Base-by-base conservation (phyloP, 2,113 vertebrate genomes). In the Balaeniceps rex region DNA sequence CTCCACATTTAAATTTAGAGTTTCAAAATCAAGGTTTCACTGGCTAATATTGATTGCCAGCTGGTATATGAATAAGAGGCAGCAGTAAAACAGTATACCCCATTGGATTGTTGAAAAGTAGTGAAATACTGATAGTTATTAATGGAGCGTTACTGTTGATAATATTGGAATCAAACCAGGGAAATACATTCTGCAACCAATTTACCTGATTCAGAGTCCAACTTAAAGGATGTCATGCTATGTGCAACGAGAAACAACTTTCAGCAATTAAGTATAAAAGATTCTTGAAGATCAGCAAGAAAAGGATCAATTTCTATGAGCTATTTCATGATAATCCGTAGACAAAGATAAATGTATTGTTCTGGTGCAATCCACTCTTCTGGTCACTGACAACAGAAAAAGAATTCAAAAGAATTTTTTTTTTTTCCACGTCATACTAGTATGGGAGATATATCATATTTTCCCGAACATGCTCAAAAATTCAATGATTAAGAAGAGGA, bases 401-500 rank as follows among this genome's bases (percentile, higher is more conserved):
- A 36, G 26, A 79, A 49, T 16, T 54, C 5, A 44, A 47, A 69
- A 44, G 14, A 14, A 44, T 42, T 42, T 42, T 2, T 12, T 2
- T 6, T 38, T 83, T 88, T 86, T 60, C 55, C 31, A 57, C 26
- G 6, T 93, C 15, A 22, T 14, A 28, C 28, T 77, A 68, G 5
- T 25, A 77, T 15, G 3, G 19, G 7, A 54, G 10, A 40, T 26
- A 65, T 0, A n/a, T 9, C 0, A 0, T 65, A 46, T 77, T 88
- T 90, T 57, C 36, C 28, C 34, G 36, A 90, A 60, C 5, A 14
- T 8, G 7, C 9, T 64, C 17, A 47, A 88, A 65, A 82, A 40
- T 21, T 54, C 11, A 40, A 6, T 25, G 2, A 80, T 44, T 83
- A 76, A 66, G n/a, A 51, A 75, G 34, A 49, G 16, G 44, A 77